Evolutionary conservation across 1,140 invertebrate species (phyloP).

Genomic region (Elymnias hypermnestra): DNA sequence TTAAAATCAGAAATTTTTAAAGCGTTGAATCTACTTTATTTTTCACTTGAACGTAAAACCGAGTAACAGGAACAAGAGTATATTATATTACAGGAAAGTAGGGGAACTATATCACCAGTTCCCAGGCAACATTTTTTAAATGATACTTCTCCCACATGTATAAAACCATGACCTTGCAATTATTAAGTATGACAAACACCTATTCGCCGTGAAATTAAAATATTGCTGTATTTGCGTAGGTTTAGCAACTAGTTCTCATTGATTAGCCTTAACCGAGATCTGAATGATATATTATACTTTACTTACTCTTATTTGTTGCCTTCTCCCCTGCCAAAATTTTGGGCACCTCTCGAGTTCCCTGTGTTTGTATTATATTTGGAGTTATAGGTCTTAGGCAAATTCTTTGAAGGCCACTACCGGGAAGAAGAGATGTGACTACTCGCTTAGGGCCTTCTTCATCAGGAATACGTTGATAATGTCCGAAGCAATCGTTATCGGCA

Average conservation of each 20-base stretch:
- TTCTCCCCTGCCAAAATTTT: constrained; percentile 39
- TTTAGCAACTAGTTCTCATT: constrained; percentile 4
- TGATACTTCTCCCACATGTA: no score
- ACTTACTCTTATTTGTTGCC: constrained; percentile 38
- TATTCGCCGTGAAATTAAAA: constrained; percentile 10
- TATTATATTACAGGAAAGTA: no score
- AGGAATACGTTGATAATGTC: constrained; percentile 36
- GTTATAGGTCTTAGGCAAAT: constrained; percentile 49
- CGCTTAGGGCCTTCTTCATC: constrained; percentile 51
- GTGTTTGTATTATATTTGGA: constrained; percentile 32
- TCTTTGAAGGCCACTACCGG: constrained; percentile 58
- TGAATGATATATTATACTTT: constrained; percentile 7
- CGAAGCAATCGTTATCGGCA: constrained; percentile 45
- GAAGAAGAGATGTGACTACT: constrained; percentile 50
- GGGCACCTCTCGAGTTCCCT: constrained; percentile 23
- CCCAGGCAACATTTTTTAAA: no score
- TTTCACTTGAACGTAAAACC: no score
- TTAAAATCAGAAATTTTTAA: no score
- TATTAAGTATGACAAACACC: background rate
- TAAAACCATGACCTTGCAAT: constrained; percentile 5
- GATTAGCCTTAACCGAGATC: background rate
- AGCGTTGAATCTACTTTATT: no score
- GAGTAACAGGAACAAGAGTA: no score
- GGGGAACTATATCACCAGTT: no score
- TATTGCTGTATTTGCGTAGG: constrained; percentile 16